These are phyloP conservation scores for Melanotaenia maccullochi DNA, from an alignment of 2,797 vertebrate genomes.

Conservation along the genomic window DNA sequence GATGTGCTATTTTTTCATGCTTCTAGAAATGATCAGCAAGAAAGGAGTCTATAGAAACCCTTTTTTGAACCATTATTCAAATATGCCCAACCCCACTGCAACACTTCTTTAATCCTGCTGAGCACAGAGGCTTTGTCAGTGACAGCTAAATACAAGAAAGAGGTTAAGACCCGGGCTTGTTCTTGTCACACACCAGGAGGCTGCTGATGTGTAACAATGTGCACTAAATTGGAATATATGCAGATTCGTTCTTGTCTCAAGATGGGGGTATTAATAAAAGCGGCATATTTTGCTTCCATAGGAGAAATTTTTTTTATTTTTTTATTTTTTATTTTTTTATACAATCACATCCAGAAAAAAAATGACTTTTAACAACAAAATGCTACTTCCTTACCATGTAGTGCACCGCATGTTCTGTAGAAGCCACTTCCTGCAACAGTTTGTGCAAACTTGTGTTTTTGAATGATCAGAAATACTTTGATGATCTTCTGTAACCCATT, in stretches of 20 bases:
- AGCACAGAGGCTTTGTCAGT: constrained; percentile 53
- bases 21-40: constrained; percentile 45
- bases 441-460: constrained; percentile 41
- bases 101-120: constrained; percentile 39
- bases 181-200: constrained; percentile 70
- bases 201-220: constrained; percentile 69
- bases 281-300: constrained; percentile 32
- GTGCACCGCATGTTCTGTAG: constrained; percentile 17
- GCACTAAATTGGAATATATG: constrained; percentile 69
- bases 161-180: constrained; percentile 63
- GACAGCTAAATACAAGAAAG: constrained; percentile 60
- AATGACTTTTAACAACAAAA: neutral
- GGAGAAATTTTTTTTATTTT: neutral
- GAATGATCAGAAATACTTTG: constrained; percentile 68
- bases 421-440: constrained; percentile 32
- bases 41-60: constrained; percentile 35
- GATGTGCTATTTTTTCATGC: constrained; percentile 51
- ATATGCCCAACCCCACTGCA: constrained; percentile 33
- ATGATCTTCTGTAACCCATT: constrained; percentile 75
- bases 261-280: constrained; percentile 20
- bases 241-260: constrained; percentile 61
- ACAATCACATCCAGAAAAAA: constrained; percentile 8
- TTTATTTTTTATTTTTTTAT: neutral
- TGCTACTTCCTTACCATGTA: constrained; percentile 8
- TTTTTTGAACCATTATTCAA: constrained; percentile 59